phyloP scores from a whole-genome alignment of 2,888 invertebrate species.

The Horisme vitalbata region DNA sequence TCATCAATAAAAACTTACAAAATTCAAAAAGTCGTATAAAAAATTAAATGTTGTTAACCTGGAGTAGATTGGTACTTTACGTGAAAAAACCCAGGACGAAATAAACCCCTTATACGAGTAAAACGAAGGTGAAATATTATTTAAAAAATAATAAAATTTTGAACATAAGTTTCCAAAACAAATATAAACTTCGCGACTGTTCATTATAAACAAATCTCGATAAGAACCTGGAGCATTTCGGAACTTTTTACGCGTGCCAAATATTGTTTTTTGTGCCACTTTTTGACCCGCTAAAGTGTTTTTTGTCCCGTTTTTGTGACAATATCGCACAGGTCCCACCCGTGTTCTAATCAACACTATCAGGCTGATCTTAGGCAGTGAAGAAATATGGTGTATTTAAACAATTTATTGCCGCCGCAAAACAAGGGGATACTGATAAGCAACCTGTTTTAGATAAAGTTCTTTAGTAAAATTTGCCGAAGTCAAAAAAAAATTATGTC shows the following conservation, averaged over 20 bases:
- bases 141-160: background rate
- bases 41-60: no score
- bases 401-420: slow-evolving; percentile 74
- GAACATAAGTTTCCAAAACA: slow-evolving; percentile 31
- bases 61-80: no score
- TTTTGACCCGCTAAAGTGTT: slow-evolving; percentile 13
- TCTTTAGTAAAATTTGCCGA: slow-evolving; percentile 59
- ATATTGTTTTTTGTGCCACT: slow-evolving; percentile 22
- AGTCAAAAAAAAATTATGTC: slow-evolving; percentile 31
- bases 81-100: no score
- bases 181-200: slow-evolving; percentile 60
- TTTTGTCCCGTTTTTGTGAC: slow-evolving; percentile 21
- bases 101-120: no score
- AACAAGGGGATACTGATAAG: slow-evolving; percentile 72
- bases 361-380: slow-evolving; percentile 68
- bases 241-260: slow-evolving; percentile 61
- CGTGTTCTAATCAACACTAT: slow-evolving; percentile 77
- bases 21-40: no score
- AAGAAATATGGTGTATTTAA: slow-evolving; percentile 79
- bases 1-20: no score
- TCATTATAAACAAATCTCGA: slow-evolving; percentile 72
- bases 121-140: no score
- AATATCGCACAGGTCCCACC: slow-evolving; percentile 43
- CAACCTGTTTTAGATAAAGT: slow-evolving; percentile 65
- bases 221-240: slow-evolving; percentile 57